Conservation (phyloP, 2,888 invertebrate genomes). For the Elysia crispata region DNA sequence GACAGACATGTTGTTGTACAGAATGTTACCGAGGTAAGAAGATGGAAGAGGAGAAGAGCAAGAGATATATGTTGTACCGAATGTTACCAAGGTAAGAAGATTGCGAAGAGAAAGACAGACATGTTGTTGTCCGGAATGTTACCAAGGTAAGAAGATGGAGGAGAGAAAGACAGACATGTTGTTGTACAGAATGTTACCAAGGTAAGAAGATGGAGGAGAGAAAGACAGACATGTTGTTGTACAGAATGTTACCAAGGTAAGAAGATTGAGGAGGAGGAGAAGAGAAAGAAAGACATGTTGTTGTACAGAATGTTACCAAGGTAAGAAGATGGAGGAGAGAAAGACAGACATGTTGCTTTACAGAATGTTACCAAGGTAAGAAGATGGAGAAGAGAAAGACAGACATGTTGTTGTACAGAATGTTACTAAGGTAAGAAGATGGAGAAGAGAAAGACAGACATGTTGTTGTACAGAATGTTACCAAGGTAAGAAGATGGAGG, state of each 20-base stretch:
- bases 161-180: slow-evolving; percentile 20
- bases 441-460: neutral
- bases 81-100: too few relatives aligned
- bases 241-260: slow-evolving; percentile 70
- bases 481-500: slow-evolving; percentile 53
- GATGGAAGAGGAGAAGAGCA: slow-evolving; percentile 5
- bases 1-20: neutral
- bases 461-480: too few relatives aligned
- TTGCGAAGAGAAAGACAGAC: neutral
- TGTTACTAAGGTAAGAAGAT: too few relatives aligned
- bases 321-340: slow-evolving; percentile 56
- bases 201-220: slow-evolving; percentile 65
- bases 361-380: slow-evolving; percentile 65
- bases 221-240: slow-evolving; percentile 69
- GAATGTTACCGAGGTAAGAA: neutral
- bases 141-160: neutral
- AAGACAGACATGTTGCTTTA: slow-evolving; percentile 70
- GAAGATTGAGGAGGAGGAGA: slow-evolving; percentile 53
- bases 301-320: slow-evolving; percentile 70
- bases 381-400: neutral
- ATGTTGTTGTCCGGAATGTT: slow-evolving; percentile 62
- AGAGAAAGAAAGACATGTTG: slow-evolving; percentile 68
- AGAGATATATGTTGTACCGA: too few relatives aligned
- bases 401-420: too few relatives aligned
- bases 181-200: neutral